These are phyloP conservation scores for Urocitellus parryii DNA, from an alignment of 2,113 vertebrate species.

Conservation along the genomic window DNA sequence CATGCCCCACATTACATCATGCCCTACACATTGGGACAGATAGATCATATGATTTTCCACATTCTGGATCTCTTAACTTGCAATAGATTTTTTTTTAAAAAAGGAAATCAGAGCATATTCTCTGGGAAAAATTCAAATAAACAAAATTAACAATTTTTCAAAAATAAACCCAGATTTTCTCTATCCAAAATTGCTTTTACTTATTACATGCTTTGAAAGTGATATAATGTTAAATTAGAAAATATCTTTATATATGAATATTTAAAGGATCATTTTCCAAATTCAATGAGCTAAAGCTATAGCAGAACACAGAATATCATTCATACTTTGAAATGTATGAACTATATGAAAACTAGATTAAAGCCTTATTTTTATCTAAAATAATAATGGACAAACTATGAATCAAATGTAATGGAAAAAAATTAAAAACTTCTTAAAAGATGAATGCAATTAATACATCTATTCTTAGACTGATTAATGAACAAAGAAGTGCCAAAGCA, in stretches of 20 bases:
- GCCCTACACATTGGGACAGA: neutral
- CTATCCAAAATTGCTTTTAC: neutral
- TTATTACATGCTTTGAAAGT: neutral
- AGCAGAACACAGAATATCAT: neutral
- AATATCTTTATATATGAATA: neutral
- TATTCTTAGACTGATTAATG: neutral
- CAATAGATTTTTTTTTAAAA: neutral
- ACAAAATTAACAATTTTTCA: neutral
- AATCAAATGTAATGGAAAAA: neutral
- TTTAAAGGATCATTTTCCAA: neutral
- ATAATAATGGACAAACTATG: neutral
- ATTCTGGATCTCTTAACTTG: neutral
- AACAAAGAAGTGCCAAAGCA: no score
- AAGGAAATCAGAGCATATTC: neutral
- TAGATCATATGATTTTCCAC: neutral
- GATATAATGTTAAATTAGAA: neutral
- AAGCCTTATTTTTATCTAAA: neutral
- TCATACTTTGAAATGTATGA: neutral
- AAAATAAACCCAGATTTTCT: neutral
- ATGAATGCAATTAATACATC: neutral
- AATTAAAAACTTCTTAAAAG: neutral
- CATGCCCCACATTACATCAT: no score
- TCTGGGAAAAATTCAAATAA: neutral
- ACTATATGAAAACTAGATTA: neutral
- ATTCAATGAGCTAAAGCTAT: neutral